Percentiles rank a stretch among this genome's conserved stretches.
Evolutionary conservation across 2,888 invertebrate species (phyloP).

Genomic region (Apocheima hispidaria): DNA sequence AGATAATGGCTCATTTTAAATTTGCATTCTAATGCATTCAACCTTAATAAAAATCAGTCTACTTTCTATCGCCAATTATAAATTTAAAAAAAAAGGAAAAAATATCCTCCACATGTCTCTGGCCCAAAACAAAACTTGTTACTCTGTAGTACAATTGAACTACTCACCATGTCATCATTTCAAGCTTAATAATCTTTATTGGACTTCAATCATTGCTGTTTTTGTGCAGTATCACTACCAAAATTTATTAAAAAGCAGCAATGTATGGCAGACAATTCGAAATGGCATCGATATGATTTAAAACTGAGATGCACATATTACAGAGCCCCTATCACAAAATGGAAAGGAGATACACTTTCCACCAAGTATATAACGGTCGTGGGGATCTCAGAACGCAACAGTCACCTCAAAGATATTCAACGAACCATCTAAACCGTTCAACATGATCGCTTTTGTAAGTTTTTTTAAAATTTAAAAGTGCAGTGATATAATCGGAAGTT

Average conservation of each 20-base stretch:
- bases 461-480: slow-evolving; percentile 39
- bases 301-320: slow-evolving; percentile 49
- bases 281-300: slow-evolving; percentile 5
- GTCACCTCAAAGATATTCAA: slow-evolving; percentile 72
- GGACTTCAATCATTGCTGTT: slow-evolving; percentile 50
- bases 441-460: slow-evolving; percentile 85
- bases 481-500: slow-evolving; percentile 32
- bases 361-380: slow-evolving; percentile 80
- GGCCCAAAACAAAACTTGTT: slow-evolving; percentile 61
- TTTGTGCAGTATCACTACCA: rapidly evolving
- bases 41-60: slow-evolving; percentile 10
- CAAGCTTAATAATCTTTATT: slow-evolving; percentile 29
- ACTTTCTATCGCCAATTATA: slow-evolving; percentile 58
- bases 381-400: slow-evolving; percentile 71
- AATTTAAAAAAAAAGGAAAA: slow-evolving; percentile 52
- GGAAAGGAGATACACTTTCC: slow-evolving; percentile 82
- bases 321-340: slow-evolving; percentile 75
- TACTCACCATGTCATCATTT: slow-evolving; percentile 39
- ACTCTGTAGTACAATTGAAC: slow-evolving; percentile 60
- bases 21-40: slow-evolving; percentile 10
- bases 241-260: slow-evolving; percentile 38
- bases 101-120: slow-evolving; percentile 55
- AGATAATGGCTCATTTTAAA: neutral
- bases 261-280: slow-evolving; percentile 40
- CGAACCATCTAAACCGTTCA: slow-evolving; percentile 71